Evolutionary conservation across 2,113 vertebrate species (phyloP).

Genomic region (Leucosticte australis): DNA sequence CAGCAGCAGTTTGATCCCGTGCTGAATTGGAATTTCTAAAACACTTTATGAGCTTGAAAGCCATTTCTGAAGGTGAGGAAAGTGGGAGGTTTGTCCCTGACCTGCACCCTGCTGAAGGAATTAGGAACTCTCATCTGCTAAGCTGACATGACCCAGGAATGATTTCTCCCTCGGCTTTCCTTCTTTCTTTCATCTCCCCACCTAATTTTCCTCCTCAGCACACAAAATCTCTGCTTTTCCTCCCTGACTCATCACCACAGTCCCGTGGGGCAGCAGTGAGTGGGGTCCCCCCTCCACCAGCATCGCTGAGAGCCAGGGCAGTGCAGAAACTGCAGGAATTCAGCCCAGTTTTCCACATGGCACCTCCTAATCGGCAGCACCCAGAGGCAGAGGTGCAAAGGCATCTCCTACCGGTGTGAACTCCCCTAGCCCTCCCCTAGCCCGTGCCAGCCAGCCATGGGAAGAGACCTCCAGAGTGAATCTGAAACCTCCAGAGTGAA

Average conservation of each 20-base stretch:
- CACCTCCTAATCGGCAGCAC: neutral
- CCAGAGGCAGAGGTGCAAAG: neutral
- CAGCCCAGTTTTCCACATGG: neutral
- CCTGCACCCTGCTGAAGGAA: neutral
- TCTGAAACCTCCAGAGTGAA: neutral
- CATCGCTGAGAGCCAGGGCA: accelerated
- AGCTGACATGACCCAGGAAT: neutral
- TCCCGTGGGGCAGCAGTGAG: accelerated
- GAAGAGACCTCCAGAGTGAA: neutral
- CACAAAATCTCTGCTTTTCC: neutral
- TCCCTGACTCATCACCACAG: accelerated
- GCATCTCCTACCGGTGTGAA: accelerated
- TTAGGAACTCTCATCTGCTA: neutral
- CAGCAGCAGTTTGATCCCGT: neutral
- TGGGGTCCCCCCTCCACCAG: neutral
- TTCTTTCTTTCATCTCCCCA: neutral
- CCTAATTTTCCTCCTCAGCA: neutral
- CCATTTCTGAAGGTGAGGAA: neutral
- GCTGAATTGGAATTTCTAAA: neutral
- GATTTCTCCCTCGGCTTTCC: neutral
- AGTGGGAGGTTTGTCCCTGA: accelerated
- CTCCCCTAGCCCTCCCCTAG: accelerated
- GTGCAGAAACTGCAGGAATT: neutral
- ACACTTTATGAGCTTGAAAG: neutral
- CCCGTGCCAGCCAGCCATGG: neutral